Evolutionary conservation across 1,140 invertebrate species (phyloP).

Genomic region (Leptinotarsa texana): DNA sequence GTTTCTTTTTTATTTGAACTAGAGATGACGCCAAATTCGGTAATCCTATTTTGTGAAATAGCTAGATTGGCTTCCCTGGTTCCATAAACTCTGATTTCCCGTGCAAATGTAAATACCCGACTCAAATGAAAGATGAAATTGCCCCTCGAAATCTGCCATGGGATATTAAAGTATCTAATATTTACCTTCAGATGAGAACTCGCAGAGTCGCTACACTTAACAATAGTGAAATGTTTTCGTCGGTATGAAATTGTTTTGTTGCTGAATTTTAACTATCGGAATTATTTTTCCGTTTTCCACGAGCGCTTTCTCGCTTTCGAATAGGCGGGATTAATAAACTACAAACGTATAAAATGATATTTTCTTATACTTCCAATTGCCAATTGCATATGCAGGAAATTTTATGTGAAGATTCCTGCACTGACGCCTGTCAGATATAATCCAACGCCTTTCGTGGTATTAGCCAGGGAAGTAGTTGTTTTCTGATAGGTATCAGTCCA

Average conservation of each 20-base stretch:
- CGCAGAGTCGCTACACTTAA: background rate
- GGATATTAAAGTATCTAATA: constrained; percentile 13
- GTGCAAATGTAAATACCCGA: constrained; percentile 26
- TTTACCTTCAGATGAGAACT: background rate
- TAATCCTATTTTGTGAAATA: constrained; percentile 22
- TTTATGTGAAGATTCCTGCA: no score
- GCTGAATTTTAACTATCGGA: background rate
- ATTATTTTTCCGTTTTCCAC: background rate
- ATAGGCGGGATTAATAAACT: no score
- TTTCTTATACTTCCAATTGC: no score
- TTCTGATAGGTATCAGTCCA: no score
- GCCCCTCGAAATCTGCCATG: constrained; percentile 14
- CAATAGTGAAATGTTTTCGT: background rate
- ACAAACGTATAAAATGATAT: no score
- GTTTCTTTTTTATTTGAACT: constrained; percentile 14
- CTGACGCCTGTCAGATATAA: no score
- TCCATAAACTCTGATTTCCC: constrained; percentile 16
- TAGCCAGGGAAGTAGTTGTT: no score
- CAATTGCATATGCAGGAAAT: no score
- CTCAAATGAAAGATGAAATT: constrained; percentile 29
- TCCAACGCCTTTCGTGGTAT: no score
- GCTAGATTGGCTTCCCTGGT: constrained; percentile 23
- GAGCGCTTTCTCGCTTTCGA: background rate
- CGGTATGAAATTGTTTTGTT: background rate
- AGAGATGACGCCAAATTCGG: background rate